Base-by-base conservation (phyloP, 2,797 vertebrate genomes). In the Molossus molossus region DNA sequence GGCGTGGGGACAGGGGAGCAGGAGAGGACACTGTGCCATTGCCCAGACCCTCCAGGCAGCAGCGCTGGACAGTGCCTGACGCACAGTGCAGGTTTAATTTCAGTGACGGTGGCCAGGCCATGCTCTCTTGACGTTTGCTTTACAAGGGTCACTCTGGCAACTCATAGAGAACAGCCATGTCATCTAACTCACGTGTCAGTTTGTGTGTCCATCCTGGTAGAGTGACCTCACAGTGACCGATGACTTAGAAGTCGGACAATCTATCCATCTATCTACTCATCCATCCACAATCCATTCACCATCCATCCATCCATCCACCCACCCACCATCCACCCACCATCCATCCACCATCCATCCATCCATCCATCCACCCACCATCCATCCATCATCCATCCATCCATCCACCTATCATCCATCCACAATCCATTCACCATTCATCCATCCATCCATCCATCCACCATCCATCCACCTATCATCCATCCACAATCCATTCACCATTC, bases 1-100 rank as follows among this genome's bases (percentile, higher is more conserved):
- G 3, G 33, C 23, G 65, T 1, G 69, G 60, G 62, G 29, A 4
- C 9, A 0, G 1, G 55, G 40, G 27, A 25, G 65, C 2, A 0
- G 58, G 9, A 65, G 6, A 3, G 18, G 40, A 2, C 45, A 55
- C 75, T 23, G 25, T 10, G 37, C 1, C 0, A 14, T 8, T 0
- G 9, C 1, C 9, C 2, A 0, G 8, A 3, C 1, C 18, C 80
- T n/a, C 53, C 25, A 18, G 53, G 23, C 55, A 5, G 18, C 11
- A 15, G 58, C 40, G n/a, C 55, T 0, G 1, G 40, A 6, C 9
- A 3, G 4, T 0, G 0, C n/a, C 18, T 2, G 70, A 20, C 50
- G 9, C 9, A 0, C 0, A 0, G 10, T 81, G 2, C 6, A 6
- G 75, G 64, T 4, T 27, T 21, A 15, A 14, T 9, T 18, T 6